Base-by-base conservation (phyloP, 2,113 vertebrate species). In the Pycnonotus jocosus region DNA sequence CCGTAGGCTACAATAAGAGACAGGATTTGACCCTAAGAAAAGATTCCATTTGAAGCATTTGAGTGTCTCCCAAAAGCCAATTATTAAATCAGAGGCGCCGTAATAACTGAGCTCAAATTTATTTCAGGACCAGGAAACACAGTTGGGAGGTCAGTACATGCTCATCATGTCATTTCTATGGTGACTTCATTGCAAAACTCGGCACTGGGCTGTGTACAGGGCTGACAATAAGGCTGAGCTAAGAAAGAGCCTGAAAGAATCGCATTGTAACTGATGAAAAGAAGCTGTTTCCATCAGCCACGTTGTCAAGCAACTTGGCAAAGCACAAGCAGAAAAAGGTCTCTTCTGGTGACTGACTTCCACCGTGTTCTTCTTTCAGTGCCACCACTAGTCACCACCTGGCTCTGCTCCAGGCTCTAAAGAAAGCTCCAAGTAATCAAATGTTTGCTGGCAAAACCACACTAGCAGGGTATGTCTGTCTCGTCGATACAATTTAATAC, bases 101-200 rank as follows among this genome's bases (percentile, higher is more conserved):
- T 92, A 94, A 91, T 80, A 94, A 81, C 77, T 51, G 66, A 88
- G 57, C 81, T 89, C 50, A 88, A 88, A 96, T 95, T 95, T 97
- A 95, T 95, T 96, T 91, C 50, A 62, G 94, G 86, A 70, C 47
- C 57, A 48, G 69, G 81, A 96, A 53, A 35, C 2, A 3, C 60
- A 68, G 65, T 48, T 89, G 62, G 80, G 86, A 96, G 83, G 89
- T 90, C 95, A 93, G 64, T 69, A 38, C 74, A 83, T 30, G 56
- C 81, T 85, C 61, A 1, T 60, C 79, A 25, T 84, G 82, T 72
- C 50, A 94, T 95, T 95, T 94, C 90, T 95, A 25, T 88, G 83
- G 88, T 85, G 92, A 77, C 92, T 96, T 96, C 71, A 18, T 37
- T 90, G 73, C 88, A 69, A 50, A 80, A 27, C 88, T 92, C 57